A percentile compares a stretch with the other conserved stretches of the same genome.
These are phyloP conservation scores for Pteronotus mesoamericanus DNA, from an alignment of 2,797 vertebrate species.

Conservation along the genomic window DNA sequence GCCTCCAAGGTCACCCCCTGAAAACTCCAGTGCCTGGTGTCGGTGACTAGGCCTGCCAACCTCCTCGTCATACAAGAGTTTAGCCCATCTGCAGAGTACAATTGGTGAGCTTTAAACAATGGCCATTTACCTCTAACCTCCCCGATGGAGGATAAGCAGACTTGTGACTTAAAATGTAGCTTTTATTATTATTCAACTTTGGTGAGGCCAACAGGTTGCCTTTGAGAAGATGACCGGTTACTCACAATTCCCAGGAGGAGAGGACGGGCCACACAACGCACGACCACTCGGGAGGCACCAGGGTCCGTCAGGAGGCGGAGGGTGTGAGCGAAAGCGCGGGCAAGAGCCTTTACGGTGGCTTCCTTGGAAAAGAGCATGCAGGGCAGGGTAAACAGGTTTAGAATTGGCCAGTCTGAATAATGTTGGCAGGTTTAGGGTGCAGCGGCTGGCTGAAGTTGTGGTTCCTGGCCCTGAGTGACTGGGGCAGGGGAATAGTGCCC, in stretches of 20 bases:
- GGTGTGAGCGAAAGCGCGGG: fast-evolving
- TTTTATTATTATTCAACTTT: background rate
- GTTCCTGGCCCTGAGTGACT: background rate
- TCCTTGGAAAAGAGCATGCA: background rate
- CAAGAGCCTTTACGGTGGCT: background rate
- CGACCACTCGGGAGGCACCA: background rate
- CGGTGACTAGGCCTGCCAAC: background rate
- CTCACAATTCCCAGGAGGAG: background rate
- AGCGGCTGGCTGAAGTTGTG: background rate
- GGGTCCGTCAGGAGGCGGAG: background rate
- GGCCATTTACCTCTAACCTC: background rate
- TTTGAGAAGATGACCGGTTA: background rate
- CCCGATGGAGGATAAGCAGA: background rate
- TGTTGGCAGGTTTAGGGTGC: background rate
- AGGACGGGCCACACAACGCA: too few species aligned
- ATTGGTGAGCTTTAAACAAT: background rate
- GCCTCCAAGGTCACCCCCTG: background rate
- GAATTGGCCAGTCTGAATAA: background rate
- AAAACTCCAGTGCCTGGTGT: background rate
- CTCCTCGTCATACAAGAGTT: background rate
- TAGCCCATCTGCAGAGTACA: background rate
- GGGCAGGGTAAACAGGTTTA: background rate
- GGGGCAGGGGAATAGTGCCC: background rate
- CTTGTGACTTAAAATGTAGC: background rate
- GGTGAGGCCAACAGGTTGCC: background rate